Evolutionary conservation across 2,888 invertebrate species (phyloP).

Genomic region (Rotaria macrura): DNA sequence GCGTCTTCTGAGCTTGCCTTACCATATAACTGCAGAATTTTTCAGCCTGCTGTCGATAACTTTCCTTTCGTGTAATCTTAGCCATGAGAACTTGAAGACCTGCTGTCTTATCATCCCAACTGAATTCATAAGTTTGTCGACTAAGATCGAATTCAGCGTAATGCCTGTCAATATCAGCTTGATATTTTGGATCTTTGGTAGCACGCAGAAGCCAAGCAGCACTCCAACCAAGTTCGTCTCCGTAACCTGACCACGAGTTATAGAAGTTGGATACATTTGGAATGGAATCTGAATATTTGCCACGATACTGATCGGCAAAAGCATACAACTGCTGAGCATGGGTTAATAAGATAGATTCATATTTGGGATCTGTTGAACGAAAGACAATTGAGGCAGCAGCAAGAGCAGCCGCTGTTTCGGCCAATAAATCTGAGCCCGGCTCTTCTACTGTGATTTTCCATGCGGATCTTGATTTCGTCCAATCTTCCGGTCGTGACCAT

Average conservation of each 20-base stretch:
- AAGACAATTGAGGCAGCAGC: conserved; percentile 55
- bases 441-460: conserved; percentile 55
- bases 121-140: not conserved
- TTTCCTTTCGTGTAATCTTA: conserved; percentile 36
- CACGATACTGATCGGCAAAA: conserved; percentile 48
- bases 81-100: conserved; percentile 37
- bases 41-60: conserved; percentile 38
- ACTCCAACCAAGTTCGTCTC: conserved; percentile 42
- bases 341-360: conserved; percentile 50
- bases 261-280: conserved; percentile 53
- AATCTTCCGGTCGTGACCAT: conserved; percentile 59
- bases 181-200: conserved; percentile 37
- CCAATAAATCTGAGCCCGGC: conserved; percentile 59
- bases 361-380: conserved; percentile 39
- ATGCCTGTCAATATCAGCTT: conserved; percentile 37
- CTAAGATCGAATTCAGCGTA: conserved; percentile 27
- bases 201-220: conserved; percentile 42
- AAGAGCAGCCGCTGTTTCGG: conserved; percentile 57
- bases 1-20: conserved; percentile 38
- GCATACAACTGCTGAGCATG: conserved; percentile 54
- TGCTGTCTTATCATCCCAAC: conserved; percentile 36
- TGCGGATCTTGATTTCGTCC: conserved; percentile 55
- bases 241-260: conserved; percentile 39
- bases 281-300: conserved; percentile 49
- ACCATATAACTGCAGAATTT: conserved; percentile 35